Evolutionary conservation across 2,113 vertebrate genomes (phyloP), one percentile per base, ranked within the genome.

Genomic region (Calidris pugnax): DNA sequence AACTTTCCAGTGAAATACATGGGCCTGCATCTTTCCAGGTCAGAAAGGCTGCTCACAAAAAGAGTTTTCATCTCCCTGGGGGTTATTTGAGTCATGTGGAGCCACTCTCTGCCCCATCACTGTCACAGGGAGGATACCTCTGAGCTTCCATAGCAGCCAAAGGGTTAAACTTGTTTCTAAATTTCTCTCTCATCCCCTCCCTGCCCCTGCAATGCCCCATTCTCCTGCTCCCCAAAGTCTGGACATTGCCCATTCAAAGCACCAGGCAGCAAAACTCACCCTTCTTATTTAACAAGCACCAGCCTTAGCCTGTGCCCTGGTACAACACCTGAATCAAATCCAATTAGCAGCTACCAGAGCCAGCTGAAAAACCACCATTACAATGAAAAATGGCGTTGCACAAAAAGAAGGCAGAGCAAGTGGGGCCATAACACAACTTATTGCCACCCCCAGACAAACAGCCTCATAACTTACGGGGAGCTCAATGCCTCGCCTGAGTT

Each of bases 291-390:
- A 85, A 67, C 41, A 51, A 48, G 55, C 14, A 11, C 59, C 7
- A 5, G 68, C 66, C 68, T 87, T 63, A 45, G 88, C 86, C 95
- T 33, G 43, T 28, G 69, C 39, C 77, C 84, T 59, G 67, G 71
- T 88, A 80, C 69, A 75, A 78, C 41, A 39, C 87, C 73, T 41
- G 51, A 87, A 95, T 96, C 80, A 80, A 72, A 48, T 35, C 83
- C 93, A 97, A 97, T 96, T 96, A 96, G 91, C 74, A 93, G 85
- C 80, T 88, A 94, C 93, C 64, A 89, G 93, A 96, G 78, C 83
- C 53, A 47, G 37, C 89, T 92, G 87, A 60, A 89, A 94, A 87
- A 1, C 2, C 67, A 66, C 77, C 47, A 89, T 90, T 90, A 83
- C 72, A 87, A 93, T 96, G 95, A 97, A 93, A 84, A 91, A 96